Conservation (phyloP, 2,888 invertebrate species). For the Lottia gigantea region DNA sequence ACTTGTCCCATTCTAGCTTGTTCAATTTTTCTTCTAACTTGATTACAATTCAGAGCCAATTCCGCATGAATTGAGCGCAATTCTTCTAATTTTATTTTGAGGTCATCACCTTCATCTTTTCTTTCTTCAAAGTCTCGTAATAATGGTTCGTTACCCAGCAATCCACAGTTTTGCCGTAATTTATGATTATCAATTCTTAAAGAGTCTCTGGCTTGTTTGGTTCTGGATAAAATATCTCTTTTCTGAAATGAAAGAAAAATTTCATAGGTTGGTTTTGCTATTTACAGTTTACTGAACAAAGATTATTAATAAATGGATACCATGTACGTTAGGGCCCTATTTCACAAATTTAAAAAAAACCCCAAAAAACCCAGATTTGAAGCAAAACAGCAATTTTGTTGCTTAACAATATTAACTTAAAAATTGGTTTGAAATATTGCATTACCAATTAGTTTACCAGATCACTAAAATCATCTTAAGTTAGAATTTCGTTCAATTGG, state of each 20-base stretch:
- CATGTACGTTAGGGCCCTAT: no score
- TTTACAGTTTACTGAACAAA: no score
- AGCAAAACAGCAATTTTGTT: no score
- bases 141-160: slow-evolving; percentile 71
- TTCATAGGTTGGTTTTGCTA: neutral
- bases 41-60: slow-evolving; percentile 62
- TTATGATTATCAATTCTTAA: slow-evolving; percentile 68
- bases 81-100: slow-evolving; percentile 55
- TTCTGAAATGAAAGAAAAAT: slow-evolving; percentile 51
- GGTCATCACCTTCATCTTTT: slow-evolving; percentile 61
- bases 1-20: slow-evolving; percentile 43
- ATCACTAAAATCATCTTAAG: no score
- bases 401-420: no score
- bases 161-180: slow-evolving; percentile 70
- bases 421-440: no score
- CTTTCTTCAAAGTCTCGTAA: slow-evolving; percentile 71
- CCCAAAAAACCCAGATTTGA: no score
- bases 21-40: slow-evolving; percentile 65
- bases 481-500: no score
- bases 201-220: slow-evolving; percentile 69
- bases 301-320: no score
- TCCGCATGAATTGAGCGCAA: slow-evolving; percentile 65
- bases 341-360: no score
- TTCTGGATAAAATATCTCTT: slow-evolving; percentile 65
- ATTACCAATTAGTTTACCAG: no score